Evolutionary conservation across 2,797 vertebrate genomes (phyloP), one percentile per base, ranked within the genome.

Genomic region (Lates japonicus): DNA sequence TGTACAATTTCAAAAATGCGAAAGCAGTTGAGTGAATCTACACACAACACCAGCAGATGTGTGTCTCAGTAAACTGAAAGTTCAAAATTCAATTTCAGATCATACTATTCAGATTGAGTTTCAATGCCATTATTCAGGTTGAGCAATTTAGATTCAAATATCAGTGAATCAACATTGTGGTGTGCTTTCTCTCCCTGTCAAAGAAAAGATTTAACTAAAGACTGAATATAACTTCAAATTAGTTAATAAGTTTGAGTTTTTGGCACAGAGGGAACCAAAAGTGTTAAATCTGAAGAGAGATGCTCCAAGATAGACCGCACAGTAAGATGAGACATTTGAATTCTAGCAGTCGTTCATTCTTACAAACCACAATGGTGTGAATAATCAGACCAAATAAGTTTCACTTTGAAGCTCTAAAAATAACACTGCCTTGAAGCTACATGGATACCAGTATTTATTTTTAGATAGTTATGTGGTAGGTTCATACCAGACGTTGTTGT

Each of bases 351-450:
- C 35, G 37, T 59, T 67, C 6, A 0, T 59, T 73, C 58, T 61
- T 22, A 33, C 62, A 70, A 74, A 74, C 68, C 74, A 57, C 74
- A 33, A 4, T 1, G 29, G 39, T 58, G 54, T 63, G 49, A 78
- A 78, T 58, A 49, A 37, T 42, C 52, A 49, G 51, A 44, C 44
- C 44, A 37, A 76, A 73, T 70, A 76, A 80, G 74, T 69, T 78
- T 61, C 25, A 64, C 70, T 85, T 81, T 85, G 35, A 90, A 82
- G 64, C 77, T 59, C 60, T 73, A 54, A 44, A 82, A 79, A 84
- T 68, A 84, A 70, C 62, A 64, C 5, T 70, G 49, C 79, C 79
- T 61, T 37, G 16, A 37, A 77, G 81, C 62, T 66, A 59, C 44
- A 19, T 48, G 19, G 76, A 82, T 80, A 52, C 55, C 39, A 49